Conservation (phyloP, 1,140 invertebrate species). For the Drosophila ironensis region DNA sequence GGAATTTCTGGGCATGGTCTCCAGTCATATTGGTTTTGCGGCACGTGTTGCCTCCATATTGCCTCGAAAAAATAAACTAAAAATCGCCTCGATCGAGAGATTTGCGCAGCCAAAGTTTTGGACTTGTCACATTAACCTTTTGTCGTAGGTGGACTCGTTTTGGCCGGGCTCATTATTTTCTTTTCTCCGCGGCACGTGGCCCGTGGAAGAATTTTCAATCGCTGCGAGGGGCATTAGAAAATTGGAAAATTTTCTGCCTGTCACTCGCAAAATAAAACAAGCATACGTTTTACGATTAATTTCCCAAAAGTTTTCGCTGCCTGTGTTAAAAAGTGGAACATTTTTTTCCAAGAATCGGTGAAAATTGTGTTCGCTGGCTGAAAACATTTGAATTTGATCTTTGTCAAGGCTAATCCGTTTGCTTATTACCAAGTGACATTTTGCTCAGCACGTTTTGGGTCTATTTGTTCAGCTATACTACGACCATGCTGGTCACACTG, state of each 20-base stretch:
- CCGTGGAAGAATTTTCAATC: neutral
- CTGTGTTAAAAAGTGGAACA: conserved; percentile 15
- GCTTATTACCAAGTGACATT: conserved; percentile 4
- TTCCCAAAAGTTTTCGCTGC: neutral
- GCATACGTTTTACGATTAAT: conserved; percentile 16
- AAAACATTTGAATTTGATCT: neutral
- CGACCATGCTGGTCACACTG: too few species aligned
- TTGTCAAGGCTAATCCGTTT: conserved; percentile 11
- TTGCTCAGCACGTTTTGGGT: neutral
- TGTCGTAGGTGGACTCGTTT: conserved; percentile 35
- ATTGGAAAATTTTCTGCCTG: conserved; percentile 33
- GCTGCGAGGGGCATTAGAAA: conserved; percentile 16
- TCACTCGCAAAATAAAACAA: conserved; percentile 6
- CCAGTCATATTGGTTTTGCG: conserved; percentile 27
- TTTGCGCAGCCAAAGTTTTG: conserved; percentile 25
- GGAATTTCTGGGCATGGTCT: conserved; percentile 41
- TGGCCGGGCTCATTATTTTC: conserved; percentile 30
- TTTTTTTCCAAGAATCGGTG: conserved; percentile 4
- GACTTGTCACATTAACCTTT: conserved; percentile 27
- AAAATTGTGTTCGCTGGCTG: neutral
- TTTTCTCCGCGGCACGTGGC: conserved; percentile 17
- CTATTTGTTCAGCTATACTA: neutral
- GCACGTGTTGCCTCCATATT: conserved; percentile 37
- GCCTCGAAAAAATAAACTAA: neutral
- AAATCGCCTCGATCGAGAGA: conserved; percentile 19